phyloP scores from a whole-genome alignment of 1,140 invertebrate genomes.

The Sycobia sp. region DNA sequence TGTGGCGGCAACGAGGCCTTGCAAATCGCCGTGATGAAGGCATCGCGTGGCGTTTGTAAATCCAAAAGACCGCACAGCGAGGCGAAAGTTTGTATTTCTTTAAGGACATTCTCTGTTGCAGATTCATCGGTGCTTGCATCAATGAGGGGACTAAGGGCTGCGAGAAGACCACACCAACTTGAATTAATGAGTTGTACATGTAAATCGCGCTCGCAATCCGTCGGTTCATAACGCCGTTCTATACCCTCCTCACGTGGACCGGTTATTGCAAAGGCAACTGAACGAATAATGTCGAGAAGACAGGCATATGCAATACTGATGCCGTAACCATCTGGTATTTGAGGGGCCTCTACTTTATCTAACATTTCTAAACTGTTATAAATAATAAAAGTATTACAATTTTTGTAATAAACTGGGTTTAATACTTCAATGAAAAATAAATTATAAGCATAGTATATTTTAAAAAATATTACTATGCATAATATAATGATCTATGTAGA shows the following conservation, averaged over 20 bases:
- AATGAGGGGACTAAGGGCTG: slow-evolving; percentile 87
- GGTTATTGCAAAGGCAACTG: slow-evolving; percentile 73
- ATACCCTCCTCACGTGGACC: slow-evolving; percentile 59
- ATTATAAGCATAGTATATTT: too few species aligned
- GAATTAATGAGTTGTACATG: slow-evolving; percentile 86
- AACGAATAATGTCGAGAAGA: slow-evolving; percentile 85
- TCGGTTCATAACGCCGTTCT: slow-evolving; percentile 59
- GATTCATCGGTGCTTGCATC: slow-evolving; percentile 95
- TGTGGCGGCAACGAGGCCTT: slow-evolving; percentile 93
- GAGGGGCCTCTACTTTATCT: slow-evolving; percentile 92
- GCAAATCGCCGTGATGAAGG: slow-evolving; percentile 92
- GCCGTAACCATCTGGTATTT: slow-evolving; percentile 92
- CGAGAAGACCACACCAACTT: slow-evolving; percentile 92
- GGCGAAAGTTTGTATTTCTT: slow-evolving; percentile 87
- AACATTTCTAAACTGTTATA: slow-evolving; percentile 85
- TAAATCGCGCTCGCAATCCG: slow-evolving; percentile 64
- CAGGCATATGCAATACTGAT: slow-evolving; percentile 93
- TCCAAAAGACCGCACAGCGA: slow-evolving; percentile 78
- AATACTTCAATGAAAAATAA: too few species aligned
- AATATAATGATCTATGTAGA: too few species aligned
- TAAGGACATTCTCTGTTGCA: slow-evolving; percentile 85
- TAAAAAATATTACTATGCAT: too few species aligned
- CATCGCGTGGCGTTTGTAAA: slow-evolving; percentile 80
- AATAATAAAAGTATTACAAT: too few species aligned
- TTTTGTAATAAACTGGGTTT: too few species aligned